Evolutionary conservation across 2,888 invertebrate species (phyloP).

Genomic region (Diloba caeruleocephala): DNA sequence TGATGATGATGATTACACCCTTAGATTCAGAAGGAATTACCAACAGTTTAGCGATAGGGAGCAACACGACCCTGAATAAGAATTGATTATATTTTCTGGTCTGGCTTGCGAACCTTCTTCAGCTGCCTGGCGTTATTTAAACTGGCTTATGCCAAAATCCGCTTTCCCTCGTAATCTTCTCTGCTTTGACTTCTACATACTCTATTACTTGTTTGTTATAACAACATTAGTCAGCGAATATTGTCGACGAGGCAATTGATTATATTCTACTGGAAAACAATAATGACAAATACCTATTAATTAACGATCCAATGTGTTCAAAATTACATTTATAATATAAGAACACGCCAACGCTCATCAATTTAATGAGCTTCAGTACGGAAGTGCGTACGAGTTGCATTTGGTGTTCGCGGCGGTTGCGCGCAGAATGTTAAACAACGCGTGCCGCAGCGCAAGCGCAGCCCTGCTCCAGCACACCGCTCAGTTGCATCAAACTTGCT

Average conservation of each 20-base stretch:
- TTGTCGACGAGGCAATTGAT: constrained; percentile 3
- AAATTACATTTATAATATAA: constrained; percentile 17
- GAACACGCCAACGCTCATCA: constrained; percentile 34
- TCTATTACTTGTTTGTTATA: too few species aligned
- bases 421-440: constrained; percentile 58
- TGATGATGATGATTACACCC: too few species aligned
- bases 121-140: too few species aligned
- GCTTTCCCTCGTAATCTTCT: too few species aligned
- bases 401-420: constrained; percentile 40
- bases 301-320: constrained; percentile 12
- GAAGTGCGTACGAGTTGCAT: constrained; percentile 52
- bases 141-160: too few species aligned
- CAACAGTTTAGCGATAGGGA: too few species aligned
- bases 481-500: constrained; percentile 59
- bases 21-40: too few species aligned
- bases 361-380: constrained; percentile 48
- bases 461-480: constrained; percentile 12
- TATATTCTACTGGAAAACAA: background rate
- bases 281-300: constrained; percentile 10
- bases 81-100: too few species aligned
- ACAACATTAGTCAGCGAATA: too few species aligned
- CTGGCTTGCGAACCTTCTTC: too few species aligned
- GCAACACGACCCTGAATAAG: too few species aligned
- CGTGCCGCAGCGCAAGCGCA: constrained; percentile 25
- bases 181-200: too few species aligned